A percentile compares a stretch with the other conserved stretches of the same genome.
phyloP scores from a whole-genome alignment of 2,888 invertebrate genomes.

The Parochlus steinenii region DNA sequence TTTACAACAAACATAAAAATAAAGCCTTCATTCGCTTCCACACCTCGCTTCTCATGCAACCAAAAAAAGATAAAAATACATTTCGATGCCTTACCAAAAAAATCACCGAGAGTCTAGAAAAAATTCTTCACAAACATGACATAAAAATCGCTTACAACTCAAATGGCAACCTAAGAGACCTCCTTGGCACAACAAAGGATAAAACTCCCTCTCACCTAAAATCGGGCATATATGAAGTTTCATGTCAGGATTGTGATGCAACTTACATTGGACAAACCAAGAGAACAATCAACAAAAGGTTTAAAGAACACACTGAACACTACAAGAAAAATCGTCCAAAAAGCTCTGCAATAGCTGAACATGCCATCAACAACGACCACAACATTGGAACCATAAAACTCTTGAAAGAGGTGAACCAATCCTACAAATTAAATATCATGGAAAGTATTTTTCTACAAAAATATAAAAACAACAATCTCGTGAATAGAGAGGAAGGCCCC shows the following conservation, averaged over 20 bases:
- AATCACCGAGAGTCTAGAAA: neutral
- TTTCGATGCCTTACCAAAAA: neutral
- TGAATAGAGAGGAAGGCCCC: too few relatives aligned
- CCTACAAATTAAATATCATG: too few relatives aligned
- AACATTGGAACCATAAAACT: too few relatives aligned
- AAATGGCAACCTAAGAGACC: neutral
- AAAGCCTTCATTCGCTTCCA: neutral
- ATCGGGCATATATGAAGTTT: neutral
- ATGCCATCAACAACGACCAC: too few relatives aligned
- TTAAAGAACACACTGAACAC: neutral
- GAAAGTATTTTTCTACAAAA: too few relatives aligned
- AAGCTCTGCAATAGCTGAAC: too few relatives aligned
- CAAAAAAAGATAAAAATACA: neutral
- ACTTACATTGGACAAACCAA: neutral
- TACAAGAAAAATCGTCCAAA: too few relatives aligned
- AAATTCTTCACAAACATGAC: neutral
- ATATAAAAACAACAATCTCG: too few relatives aligned
- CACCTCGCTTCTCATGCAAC: neutral
- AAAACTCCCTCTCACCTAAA: neutral
- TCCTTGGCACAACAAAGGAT: neutral
- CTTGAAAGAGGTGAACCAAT: too few relatives aligned
- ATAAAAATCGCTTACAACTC: neutral
- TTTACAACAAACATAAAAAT: neutral
- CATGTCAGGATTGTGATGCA: neutral
- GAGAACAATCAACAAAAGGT: neutral